These are phyloP conservation scores for Muntiacus muntjak DNA, from an alignment of 2,113 vertebrate species.

Conservation along the genomic window DNA sequence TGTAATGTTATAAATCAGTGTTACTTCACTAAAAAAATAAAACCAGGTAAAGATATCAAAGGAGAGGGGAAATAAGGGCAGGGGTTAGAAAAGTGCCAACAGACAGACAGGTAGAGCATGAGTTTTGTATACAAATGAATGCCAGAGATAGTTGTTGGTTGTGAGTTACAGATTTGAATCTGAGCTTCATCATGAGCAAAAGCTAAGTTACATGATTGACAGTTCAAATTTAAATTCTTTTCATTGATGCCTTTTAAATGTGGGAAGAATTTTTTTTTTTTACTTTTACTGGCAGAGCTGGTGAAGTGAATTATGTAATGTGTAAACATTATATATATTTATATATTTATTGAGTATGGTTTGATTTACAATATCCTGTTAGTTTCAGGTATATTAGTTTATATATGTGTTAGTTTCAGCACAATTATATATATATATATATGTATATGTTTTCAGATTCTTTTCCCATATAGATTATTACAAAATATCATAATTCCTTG, in stretches of 20 bases:
- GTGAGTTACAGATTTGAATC: neutral
- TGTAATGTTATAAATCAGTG: neutral
- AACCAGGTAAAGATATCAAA: neutral
- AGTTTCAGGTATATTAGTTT: neutral
- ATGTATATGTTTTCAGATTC: neutral
- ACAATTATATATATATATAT: neutral
- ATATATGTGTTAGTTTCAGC: neutral
- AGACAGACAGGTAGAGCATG: neutral
- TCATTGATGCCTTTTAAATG: neutral
- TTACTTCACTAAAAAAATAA: neutral
- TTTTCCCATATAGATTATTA: neutral
- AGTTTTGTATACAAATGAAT: neutral
- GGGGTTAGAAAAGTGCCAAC: neutral
- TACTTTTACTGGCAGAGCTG: neutral
- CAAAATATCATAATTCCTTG: neutral
- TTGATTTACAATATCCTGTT: neutral
- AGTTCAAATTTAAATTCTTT: neutral
- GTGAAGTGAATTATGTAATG: neutral
- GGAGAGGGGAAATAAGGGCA: neutral
- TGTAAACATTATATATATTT: neutral
- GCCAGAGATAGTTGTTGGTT: neutral
- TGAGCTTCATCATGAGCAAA: neutral
- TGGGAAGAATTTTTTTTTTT: neutral
- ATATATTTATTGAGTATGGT: neutral
- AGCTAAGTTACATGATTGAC: neutral